These are phyloP conservation scores for Dioctria rufipes DNA, from an alignment of 2,888 invertebrate species.

Conservation along the genomic window DNA sequence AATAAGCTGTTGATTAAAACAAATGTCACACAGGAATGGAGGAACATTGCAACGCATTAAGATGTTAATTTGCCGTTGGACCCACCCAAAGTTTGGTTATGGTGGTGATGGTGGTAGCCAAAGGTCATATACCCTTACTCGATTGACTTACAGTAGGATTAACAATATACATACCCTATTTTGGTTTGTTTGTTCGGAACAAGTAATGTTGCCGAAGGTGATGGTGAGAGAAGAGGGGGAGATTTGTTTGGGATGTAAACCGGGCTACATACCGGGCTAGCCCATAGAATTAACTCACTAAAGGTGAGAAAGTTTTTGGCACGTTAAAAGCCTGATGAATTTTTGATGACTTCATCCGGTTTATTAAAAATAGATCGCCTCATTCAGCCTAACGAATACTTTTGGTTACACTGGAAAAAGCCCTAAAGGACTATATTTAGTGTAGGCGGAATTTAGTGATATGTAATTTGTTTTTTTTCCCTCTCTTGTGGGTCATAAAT, in stretches of 20 bases:
- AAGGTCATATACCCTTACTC: background rate
- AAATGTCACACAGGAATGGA: conserved; percentile 25
- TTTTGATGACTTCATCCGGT: conserved; percentile 5
- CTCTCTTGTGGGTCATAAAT: too few relatives aligned
- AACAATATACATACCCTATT: background rate
- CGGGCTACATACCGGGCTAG: background rate
- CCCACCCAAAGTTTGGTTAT: background rate
- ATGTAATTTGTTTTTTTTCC: too few relatives aligned
- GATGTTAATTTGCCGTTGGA: conserved; percentile 26
- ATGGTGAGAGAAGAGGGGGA: too few relatives aligned
- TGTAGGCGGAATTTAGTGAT: too few relatives aligned
- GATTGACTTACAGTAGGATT: background rate
- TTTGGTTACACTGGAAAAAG: too few relatives aligned
- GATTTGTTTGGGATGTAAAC: background rate
- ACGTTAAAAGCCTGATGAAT: conserved; percentile 2
- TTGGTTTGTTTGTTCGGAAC: conserved; percentile 2
- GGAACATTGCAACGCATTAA: conserved; percentile 37
- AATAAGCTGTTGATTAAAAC: conserved; percentile 37
- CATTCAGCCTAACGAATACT: too few relatives aligned
- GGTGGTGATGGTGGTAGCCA: background rate
- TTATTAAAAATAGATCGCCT: background rate
- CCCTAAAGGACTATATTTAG: too few relatives aligned
- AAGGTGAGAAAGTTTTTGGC: conserved; percentile 16
- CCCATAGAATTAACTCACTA: background rate
- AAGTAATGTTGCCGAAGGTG: background rate